A percentile compares a stretch with the other conserved stretches of the same genome.
Evolutionary conservation across 2,797 vertebrate genomes (phyloP).

Genomic region (Thunnus albacares): DNA sequence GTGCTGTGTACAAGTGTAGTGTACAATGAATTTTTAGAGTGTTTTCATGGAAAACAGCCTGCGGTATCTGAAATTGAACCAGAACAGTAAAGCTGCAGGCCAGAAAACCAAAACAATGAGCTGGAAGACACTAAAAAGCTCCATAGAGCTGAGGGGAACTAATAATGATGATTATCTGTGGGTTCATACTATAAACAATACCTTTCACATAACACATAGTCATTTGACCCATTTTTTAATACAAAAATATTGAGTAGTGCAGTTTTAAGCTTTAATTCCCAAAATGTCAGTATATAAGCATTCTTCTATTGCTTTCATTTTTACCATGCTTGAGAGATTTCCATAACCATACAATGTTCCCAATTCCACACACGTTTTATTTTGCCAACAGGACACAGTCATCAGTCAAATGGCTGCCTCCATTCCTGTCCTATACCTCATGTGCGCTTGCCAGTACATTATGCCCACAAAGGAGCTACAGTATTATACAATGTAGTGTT

Average conservation of each 20-base stretch:
- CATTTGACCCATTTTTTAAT: too few species aligned
- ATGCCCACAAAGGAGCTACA: slow-evolving; percentile 72
- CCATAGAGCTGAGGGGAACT: too few species aligned
- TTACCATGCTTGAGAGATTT: slow-evolving; percentile 5
- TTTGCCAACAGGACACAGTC: slow-evolving; percentile 42
- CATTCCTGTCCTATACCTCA: slow-evolving; percentile 53
- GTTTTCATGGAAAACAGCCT: background rate
- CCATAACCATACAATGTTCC: slow-evolving; percentile 7
- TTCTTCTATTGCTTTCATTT: slow-evolving; percentile 7
- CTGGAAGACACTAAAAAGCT: background rate
- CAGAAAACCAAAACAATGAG: too few species aligned
- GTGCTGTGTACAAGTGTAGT: background rate
- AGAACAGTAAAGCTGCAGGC: too few species aligned
- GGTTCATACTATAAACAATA: background rate
- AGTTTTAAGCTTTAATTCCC: background rate
- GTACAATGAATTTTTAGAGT: background rate
- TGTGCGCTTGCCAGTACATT: slow-evolving; percentile 48
- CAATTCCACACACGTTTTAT: slow-evolving; percentile 37
- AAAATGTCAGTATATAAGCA: background rate
- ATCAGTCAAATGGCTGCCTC: slow-evolving; percentile 49
- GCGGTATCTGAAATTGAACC: background rate
- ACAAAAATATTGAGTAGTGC: background rate
- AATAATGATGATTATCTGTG: too few species aligned
- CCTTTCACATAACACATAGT: background rate
- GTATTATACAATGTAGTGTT: slow-evolving; percentile 66